Conservation (phyloP, 2,113 vertebrate genomes). For the Rhinopomastus cyanomelas region DNA sequence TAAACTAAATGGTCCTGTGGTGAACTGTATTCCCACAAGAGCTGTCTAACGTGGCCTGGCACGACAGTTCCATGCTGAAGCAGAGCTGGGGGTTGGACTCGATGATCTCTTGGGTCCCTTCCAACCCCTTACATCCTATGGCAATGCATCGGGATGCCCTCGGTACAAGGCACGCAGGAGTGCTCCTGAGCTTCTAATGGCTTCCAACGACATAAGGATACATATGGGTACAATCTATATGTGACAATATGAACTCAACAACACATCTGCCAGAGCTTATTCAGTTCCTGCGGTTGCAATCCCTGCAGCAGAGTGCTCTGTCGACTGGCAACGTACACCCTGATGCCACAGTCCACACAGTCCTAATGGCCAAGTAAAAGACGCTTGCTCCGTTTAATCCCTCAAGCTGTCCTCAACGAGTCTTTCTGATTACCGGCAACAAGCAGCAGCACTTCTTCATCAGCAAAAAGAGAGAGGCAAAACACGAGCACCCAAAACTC, state of each 20-base stretch:
- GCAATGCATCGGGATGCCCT: not conserved
- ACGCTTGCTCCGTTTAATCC: not conserved
- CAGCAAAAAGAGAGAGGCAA: not conserved
- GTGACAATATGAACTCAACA: not conserved
- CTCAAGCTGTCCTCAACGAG: not conserved
- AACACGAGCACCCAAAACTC: not conserved
- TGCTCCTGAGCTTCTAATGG: not conserved
- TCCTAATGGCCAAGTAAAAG: not conserved
- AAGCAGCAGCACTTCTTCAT: not conserved
- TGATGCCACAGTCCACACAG: not conserved
- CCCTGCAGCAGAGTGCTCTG: not conserved
- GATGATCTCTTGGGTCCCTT: no score
- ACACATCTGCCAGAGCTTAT: not conserved
- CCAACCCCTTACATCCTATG: no score
- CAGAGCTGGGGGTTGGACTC: not conserved
- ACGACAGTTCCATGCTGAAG: accelerated
- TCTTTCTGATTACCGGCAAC: not conserved
- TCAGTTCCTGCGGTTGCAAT: not conserved
- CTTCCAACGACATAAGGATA: not conserved
- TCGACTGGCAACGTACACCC: not conserved
- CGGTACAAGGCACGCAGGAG: not conserved
- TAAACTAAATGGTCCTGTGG: not conserved
- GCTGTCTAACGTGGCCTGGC: not conserved
- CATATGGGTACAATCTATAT: not conserved
- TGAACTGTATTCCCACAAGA: not conserved